phyloP scores from a whole-genome alignment of 2,888 invertebrate genomes.

The Liopterus haemorrhoidalis region DNA sequence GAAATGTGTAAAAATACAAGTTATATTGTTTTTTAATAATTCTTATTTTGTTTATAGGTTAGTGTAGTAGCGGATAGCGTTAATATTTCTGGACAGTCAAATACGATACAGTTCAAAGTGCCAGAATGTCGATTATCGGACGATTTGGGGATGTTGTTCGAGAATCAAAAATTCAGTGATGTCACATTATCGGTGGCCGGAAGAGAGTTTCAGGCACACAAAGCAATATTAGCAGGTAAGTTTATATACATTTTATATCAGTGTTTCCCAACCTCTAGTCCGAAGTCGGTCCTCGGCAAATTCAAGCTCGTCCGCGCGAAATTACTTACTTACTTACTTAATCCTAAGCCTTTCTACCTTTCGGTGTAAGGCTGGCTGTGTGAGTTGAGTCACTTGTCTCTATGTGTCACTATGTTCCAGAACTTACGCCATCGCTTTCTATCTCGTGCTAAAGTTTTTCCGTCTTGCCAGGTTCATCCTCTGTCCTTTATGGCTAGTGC shows the following conservation, averaged over 20 bases:
- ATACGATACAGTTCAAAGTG: conserved; percentile 95
- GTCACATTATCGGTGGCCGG: conserved; percentile 91
- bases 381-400: neutral
- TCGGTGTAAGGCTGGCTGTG: neutral
- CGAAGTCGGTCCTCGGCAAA: too few species aligned
- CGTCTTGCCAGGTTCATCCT: too few species aligned
- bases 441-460: too few species aligned
- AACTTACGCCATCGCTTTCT: too few species aligned
- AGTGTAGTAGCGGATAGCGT: conserved; percentile 98
- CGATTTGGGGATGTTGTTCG: conserved; percentile 91
- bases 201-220: conserved; percentile 90
- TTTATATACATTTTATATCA: conserved; percentile 19
- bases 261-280: conserved; percentile 8
- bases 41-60: conserved; percentile 50
- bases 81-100: conserved; percentile 98
- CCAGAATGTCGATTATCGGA: conserved; percentile 91
- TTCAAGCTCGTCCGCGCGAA: too few species aligned
- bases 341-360: too few species aligned
- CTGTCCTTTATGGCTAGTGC: too few species aligned
- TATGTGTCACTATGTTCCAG: neutral
- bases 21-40: conserved; percentile 7
- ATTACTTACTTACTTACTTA: too few species aligned
- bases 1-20: conserved; percentile 26
- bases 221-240: conserved; percentile 89
- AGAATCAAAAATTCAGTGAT: conserved; percentile 96